Evolutionary conservation across 2,113 vertebrate species (phyloP).

Genomic region (Felis chaus): DNA sequence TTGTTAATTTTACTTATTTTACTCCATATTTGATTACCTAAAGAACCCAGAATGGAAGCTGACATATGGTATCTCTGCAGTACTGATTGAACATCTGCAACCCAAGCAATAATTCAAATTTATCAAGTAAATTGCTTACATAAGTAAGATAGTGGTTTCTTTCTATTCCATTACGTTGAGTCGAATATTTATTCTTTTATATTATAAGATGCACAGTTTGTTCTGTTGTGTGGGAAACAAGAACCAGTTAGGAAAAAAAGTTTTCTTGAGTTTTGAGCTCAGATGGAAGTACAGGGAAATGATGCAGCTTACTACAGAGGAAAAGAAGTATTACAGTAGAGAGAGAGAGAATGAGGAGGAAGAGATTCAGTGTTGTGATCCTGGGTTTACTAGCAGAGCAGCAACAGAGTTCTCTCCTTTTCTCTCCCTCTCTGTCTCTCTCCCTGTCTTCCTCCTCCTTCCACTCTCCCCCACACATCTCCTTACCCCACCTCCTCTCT

Average conservation of each 20-base stretch:
- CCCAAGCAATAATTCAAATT: neutral
- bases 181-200: neutral
- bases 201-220: neutral
- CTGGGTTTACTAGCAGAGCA: neutral
- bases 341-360: neutral
- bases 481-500: fast-evolving
- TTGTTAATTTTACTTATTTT: conserved; percentile 29
- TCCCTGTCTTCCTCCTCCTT: neutral
- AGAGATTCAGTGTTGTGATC: neutral
- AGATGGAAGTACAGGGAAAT: neutral
- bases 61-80: neutral
- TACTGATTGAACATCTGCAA: neutral
- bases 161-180: neutral
- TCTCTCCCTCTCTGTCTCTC: neutral
- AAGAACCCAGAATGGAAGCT: neutral
- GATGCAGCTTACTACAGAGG: neutral
- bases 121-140: neutral
- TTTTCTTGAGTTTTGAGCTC: neutral
- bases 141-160: neutral
- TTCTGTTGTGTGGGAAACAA: neutral
- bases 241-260: neutral
- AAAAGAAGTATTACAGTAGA: neutral
- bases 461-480: neutral
- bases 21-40: neutral
- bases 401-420: neutral